phyloP scores from a whole-genome alignment of 2,113 vertebrate genomes.

The Castor canadensis region DNA sequence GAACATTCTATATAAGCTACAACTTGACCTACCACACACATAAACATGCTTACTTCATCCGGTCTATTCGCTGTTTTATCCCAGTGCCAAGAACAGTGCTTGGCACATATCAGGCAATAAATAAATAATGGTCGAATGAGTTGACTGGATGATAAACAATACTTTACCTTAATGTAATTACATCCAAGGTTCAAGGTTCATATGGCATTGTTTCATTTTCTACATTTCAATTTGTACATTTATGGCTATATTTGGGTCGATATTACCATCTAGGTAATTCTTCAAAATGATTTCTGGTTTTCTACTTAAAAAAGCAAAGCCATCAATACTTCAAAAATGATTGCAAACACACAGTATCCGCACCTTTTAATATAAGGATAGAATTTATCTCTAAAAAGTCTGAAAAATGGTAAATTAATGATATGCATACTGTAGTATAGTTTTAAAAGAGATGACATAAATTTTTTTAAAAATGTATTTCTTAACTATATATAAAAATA shows the following conservation, averaged over 20 bases:
- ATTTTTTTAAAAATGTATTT: neutral
- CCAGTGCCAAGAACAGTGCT: neutral
- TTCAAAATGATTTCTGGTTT: neutral
- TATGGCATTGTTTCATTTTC: neutral
- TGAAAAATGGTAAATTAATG: neutral
- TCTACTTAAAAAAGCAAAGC: neutral
- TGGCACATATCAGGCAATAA: neutral
- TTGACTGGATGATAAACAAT: neutral
- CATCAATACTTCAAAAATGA: neutral
- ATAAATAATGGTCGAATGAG: neutral
- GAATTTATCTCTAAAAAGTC: neutral
- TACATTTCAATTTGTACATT: neutral
- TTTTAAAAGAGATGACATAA: conserved; percentile 17
- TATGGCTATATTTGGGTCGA: neutral
- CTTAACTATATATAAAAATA: neutral
- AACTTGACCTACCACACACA: neutral
- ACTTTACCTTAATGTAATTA: conserved; percentile 22
- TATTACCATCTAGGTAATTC: neutral
- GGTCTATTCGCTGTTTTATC: neutral
- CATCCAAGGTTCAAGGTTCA: conserved; percentile 19
- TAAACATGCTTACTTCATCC: neutral
- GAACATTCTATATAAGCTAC: neutral
- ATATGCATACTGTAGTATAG: neutral
- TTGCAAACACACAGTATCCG: neutral
- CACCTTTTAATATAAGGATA: neutral